phyloP scores from a whole-genome alignment of 2,888 invertebrate genomes.

The Ophonus ardosiacus region DNA sequence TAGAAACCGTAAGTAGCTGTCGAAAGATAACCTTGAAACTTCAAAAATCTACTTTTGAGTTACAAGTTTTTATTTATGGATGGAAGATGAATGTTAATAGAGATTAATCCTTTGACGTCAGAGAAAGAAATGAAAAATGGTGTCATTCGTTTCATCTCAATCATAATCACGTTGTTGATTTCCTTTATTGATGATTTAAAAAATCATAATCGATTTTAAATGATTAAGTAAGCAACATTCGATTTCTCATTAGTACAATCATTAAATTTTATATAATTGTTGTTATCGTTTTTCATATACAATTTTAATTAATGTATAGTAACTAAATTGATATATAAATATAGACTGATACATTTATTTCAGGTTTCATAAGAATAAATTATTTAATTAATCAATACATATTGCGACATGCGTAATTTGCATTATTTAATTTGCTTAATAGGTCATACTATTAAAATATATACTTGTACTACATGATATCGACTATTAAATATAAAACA shows the following conservation, averaged over 20 bases:
- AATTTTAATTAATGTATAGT: background rate
- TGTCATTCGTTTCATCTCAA: slow-evolving; percentile 15
- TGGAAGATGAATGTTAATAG: slow-evolving; percentile 29
- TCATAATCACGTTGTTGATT: slow-evolving; percentile 2
- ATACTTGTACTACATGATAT: background rate
- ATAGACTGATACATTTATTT: slow-evolving; percentile 28
- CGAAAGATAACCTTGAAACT: slow-evolving; percentile 11
- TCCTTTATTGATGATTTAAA: background rate
- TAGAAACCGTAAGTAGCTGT: slow-evolving; percentile 35
- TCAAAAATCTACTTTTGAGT: slow-evolving; percentile 19
- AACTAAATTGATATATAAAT: background rate
- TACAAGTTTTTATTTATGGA: slow-evolving; percentile 24
- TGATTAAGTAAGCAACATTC: background rate
- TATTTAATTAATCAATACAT: slow-evolving; percentile 4
- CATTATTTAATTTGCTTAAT: slow-evolving; percentile 35
- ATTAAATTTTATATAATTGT: background rate
- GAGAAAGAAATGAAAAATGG: background rate
- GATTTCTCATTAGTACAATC: background rate
- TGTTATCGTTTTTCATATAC: background rate
- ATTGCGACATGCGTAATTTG: slow-evolving; percentile 19
- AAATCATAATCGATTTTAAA: background rate
- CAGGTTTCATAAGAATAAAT: slow-evolving; percentile 17
- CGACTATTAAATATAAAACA: background rate
- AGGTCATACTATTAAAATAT: background rate
- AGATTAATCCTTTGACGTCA: slow-evolving; percentile 27